Evolutionary conservation across 2,113 vertebrate species (phyloP).

Genomic region (pig (Sus scrofa)): DNA sequence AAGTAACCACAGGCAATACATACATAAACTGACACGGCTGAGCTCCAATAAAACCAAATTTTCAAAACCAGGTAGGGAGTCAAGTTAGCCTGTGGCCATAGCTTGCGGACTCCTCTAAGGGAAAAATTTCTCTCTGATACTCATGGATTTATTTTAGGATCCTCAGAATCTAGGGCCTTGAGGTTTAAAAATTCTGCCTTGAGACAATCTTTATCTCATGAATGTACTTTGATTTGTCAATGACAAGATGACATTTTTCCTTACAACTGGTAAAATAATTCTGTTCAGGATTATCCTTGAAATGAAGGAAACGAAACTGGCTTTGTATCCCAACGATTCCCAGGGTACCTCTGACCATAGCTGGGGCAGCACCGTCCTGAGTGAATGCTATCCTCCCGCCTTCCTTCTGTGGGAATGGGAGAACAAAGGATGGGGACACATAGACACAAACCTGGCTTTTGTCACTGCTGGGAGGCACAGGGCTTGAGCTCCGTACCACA

Average conservation of each 20-base stretch:
- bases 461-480: background rate
- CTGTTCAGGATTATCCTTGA: background rate
- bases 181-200: background rate
- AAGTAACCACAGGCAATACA: background rate
- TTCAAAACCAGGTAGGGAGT: background rate
- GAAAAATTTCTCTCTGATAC: background rate
- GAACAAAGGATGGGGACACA: background rate
- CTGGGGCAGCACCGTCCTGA: background rate
- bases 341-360: background rate
- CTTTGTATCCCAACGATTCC: background rate
- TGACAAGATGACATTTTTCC: background rate
- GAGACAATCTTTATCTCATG: background rate
- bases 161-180: background rate
- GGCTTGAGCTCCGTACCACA: background rate
- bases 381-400: background rate
- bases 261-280: background rate
- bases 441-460: background rate
- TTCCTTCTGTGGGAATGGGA: background rate
- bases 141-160: background rate
- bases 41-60: background rate
- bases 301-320: slow-evolving; percentile 25
- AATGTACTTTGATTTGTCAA: background rate
- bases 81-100: background rate
- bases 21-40: no score
- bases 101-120: background rate